A percentile compares a stretch with the other conserved stretches of the same genome.
Evolutionary conservation across 2,888 invertebrate species (phyloP).

Genomic region (Nomada ruficornis): DNA sequence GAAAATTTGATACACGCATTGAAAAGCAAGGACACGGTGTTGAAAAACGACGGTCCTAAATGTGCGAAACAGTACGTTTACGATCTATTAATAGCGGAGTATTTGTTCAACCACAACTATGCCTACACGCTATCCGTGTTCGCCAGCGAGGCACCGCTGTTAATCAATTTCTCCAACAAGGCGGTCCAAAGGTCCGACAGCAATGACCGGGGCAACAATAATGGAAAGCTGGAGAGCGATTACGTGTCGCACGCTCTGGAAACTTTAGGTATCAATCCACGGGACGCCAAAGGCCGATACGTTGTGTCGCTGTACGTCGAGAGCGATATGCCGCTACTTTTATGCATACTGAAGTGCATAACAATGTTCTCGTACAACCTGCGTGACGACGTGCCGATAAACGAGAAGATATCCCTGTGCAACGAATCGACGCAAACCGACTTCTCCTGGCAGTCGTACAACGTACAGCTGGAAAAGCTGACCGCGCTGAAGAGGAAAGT

Average conservation of each 20-base stretch:
- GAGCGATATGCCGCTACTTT: constrained; percentile 75
- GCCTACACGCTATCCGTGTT: constrained; percentile 82
- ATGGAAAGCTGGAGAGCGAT: constrained; percentile 78
- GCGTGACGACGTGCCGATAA: constrained; percentile 36
- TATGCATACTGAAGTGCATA: constrained; percentile 78
- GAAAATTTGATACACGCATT: constrained; percentile 82
- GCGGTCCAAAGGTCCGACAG: constrained; percentile 41
- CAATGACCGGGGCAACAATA: constrained; percentile 47
- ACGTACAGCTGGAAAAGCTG: constrained; percentile 53
- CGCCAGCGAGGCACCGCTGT: constrained; percentile 81
- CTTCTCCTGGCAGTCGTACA: constrained; percentile 26
- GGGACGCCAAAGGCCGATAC: constrained; percentile 72
- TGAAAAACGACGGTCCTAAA: constrained; percentile 73
- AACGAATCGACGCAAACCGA: constrained; percentile 70
- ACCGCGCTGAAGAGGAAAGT: constrained; percentile 73
- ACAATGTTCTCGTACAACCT: constrained; percentile 51
- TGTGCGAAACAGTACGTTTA: constrained; percentile 82
- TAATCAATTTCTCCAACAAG: constrained; percentile 79
- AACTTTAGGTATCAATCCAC: constrained; percentile 79
- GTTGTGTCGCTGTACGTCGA: constrained; percentile 77
- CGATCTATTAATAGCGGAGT: constrained; percentile 82
- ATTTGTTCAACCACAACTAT: constrained; percentile 81
- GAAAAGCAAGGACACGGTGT: constrained; percentile 75
- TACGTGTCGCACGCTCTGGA: constrained; percentile 80
- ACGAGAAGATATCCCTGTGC: constrained; percentile 7